Evolutionary conservation across 2,113 vertebrate genomes (phyloP).

Genomic region (Chaenogobius annularis): DNA sequence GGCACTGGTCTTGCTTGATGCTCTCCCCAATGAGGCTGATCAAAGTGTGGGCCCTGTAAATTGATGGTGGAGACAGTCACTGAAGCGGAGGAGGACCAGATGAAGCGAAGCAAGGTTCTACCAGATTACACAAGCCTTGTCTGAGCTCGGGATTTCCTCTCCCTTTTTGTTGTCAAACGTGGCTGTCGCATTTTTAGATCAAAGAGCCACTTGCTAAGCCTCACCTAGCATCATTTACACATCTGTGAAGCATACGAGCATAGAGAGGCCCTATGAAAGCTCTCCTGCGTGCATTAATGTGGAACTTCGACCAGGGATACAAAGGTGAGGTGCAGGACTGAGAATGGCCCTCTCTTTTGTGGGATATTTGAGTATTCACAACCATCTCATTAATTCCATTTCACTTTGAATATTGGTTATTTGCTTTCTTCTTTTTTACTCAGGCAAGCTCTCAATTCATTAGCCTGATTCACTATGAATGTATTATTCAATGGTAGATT

Average conservation of each 20-base stretch:
- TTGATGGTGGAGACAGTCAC: conserved; percentile 45
- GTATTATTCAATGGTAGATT: conserved; percentile 73
- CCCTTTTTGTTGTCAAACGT: conserved; percentile 65
- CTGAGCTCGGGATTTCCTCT: conserved; percentile 68
- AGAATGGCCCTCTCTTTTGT: conserved; percentile 43
- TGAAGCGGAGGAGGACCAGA: conserved; percentile 62
- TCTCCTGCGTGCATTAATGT: conserved; percentile 68
- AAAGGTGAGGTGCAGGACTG: conserved; percentile 62
- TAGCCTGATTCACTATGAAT: conserved; percentile 67
- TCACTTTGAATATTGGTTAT: conserved; percentile 70
- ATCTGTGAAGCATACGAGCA: conserved; percentile 73
- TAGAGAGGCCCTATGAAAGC: conserved; percentile 56
- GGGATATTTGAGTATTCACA: conserved; percentile 55
- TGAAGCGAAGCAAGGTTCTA: conserved; percentile 47
- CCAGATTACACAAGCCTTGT: conserved; percentile 66
- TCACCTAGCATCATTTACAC: conserved; percentile 74
- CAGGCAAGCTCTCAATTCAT: conserved; percentile 74
- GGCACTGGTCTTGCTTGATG: conserved; percentile 25
- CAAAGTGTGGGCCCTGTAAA: conserved; percentile 47
- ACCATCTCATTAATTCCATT: conserved; percentile 74
- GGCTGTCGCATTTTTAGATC: conserved; percentile 71
- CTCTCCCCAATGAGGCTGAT: conserved; percentile 48
- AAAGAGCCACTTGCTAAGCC: conserved; percentile 64
- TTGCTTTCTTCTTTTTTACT: conserved; percentile 73
- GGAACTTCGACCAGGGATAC: conserved; percentile 65